These are phyloP conservation scores for Sebastes minor DNA, from an alignment of 2,797 vertebrate genomes.

Conservation along the genomic window DNA sequence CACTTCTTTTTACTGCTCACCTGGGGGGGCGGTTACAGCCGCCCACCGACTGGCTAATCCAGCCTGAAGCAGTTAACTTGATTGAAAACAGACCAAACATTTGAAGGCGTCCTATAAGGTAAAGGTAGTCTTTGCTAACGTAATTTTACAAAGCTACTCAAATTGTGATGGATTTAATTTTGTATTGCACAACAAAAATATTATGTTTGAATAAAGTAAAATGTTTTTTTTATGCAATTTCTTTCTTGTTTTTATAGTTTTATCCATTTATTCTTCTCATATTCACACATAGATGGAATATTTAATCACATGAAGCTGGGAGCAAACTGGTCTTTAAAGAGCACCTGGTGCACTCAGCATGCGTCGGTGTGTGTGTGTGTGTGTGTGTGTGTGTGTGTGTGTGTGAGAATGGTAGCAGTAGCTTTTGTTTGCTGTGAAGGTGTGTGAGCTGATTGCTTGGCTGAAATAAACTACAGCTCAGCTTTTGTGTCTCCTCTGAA, in stretches of 20 bases:
- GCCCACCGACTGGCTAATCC: constrained; percentile 10
- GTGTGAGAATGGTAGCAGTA: neutral
- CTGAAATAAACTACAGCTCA: constrained; percentile 33
- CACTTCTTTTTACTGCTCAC: constrained; percentile 63
- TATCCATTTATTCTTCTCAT: neutral
- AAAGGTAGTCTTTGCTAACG: neutral
- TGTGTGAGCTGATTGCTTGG: constrained; percentile 38
- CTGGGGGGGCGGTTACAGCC: constrained; percentile 50
- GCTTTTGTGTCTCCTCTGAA: constrained; percentile 60
- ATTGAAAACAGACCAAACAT: constrained; percentile 42
- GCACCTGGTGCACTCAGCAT: neutral
- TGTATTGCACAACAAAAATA: neutral
- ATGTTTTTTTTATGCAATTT: neutral
- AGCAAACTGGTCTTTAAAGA: neutral
- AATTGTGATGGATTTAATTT: neutral
- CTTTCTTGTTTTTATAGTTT: neutral
- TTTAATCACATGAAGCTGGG: neutral
- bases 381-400: neutral
- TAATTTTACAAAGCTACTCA: neutral
- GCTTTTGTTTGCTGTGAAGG: constrained; percentile 29
- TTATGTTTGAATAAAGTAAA: neutral
- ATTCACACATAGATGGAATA: neutral
- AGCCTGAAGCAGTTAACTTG: constrained; percentile 27
- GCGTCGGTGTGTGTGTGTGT: neutral
- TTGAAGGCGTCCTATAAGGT: neutral